These are phyloP conservation scores for Artibeus lituratus DNA, from an alignment of 2,797 vertebrate genomes.

Conservation along the genomic window DNA sequence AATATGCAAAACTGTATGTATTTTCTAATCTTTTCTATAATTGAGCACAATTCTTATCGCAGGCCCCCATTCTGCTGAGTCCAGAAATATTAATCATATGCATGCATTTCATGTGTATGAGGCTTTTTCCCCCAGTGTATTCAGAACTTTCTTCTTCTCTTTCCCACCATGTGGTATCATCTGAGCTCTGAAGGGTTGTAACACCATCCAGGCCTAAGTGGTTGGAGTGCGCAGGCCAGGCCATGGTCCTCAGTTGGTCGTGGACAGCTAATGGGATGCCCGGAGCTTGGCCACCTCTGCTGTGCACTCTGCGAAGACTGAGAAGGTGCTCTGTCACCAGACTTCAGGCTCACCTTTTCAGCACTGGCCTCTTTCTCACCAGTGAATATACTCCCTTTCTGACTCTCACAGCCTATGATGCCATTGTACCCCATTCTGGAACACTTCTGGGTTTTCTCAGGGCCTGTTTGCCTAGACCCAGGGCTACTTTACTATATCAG, in stretches of 20 bases:
- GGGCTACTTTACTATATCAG: background rate
- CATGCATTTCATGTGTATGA: background rate
- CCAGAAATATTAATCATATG: background rate
- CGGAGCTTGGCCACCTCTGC: background rate
- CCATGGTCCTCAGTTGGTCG: rapidly evolving
- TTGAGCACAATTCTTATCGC: background rate
- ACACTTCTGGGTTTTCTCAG: background rate
- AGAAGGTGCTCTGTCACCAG: background rate
- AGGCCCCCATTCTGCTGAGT: background rate
- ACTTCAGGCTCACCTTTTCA: background rate
- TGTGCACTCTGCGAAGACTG: background rate
- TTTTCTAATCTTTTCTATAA: background rate
- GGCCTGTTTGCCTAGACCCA: background rate
- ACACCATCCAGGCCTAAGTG: background rate
- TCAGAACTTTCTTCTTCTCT: background rate
- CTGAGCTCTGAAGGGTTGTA: background rate
- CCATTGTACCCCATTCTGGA: background rate
- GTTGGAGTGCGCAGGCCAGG: rapidly evolving
- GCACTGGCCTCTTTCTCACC: background rate
- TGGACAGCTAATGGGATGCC: background rate
- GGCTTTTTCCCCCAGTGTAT: background rate
- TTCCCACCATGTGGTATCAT: background rate
- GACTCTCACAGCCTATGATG: background rate
- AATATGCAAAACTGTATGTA: background rate
- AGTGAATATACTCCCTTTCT: background rate